Evolutionary conservation across 2,888 invertebrate genomes (phyloP), one percentile per base, ranked within the genome.

Genomic region (Pristionchus arcanus): DNA sequence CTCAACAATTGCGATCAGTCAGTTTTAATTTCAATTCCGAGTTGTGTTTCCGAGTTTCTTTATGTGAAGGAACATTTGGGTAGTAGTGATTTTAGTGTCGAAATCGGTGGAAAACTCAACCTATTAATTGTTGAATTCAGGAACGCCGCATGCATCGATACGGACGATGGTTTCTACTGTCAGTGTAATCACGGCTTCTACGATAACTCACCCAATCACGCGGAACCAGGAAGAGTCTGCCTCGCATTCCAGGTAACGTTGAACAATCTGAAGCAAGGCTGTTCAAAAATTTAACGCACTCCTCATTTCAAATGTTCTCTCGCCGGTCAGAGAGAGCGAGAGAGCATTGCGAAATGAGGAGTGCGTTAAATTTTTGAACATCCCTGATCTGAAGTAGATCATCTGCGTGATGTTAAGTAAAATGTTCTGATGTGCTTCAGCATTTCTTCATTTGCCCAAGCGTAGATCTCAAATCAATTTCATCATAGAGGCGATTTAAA

Each of bases 221-320:
- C 83, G 16, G 92, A 93, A 84, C 92, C 94, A 21, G 95, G 95
- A 42, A 90, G 94, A 25, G 90, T 93, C n/a, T 95, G 95, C 90
- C 90, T 94, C 90, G 93, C 91, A 31, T 93, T 93, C 89, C 84
- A 88, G 87, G 87, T 90, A 71, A n/a, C 34, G 49, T n/a, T 63
- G n/a, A n/a, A n/a, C n/a, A n/a, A n/a, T n/a, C n/a, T n/a, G n/a
- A n/a, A n/a, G n/a, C n/a, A n/a, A n/a, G n/a, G n/a, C n/a, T n/a
- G n/a, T n/a, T n/a, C n/a, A n/a, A n/a, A n/a, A n/a, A n/a, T n/a
- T n/a, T n/a, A n/a, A n/a, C n/a, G n/a, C n/a, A n/a, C n/a, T n/a
- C n/a, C n/a, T n/a, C n/a, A n/a, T n/a, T n/a, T n/a, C n/a, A n/a
- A n/a, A n/a, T n/a, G n/a, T n/a, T n/a, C n/a, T n/a, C n/a, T n/a